phyloP scores from a whole-genome alignment of 2,113 vertebrate species.

The Pagrus major region DNA sequence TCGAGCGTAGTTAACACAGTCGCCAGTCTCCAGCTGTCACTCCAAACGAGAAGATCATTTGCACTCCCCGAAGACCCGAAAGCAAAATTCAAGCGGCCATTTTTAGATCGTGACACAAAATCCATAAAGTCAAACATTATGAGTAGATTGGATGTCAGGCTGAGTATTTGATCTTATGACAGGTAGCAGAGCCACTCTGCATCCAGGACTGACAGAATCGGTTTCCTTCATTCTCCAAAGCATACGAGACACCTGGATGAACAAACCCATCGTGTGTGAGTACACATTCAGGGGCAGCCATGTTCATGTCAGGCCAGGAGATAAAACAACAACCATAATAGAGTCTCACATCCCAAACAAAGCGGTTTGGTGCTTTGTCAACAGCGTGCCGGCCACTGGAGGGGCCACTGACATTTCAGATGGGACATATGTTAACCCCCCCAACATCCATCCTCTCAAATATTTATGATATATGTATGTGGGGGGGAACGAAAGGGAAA shows the following conservation, averaged over 20 bases:
- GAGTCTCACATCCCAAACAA: constrained; percentile 52
- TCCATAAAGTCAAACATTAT: constrained; percentile 50
- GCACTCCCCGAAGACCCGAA: constrained; percentile 23
- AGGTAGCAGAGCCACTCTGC: constrained; percentile 2
- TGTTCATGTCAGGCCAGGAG: constrained; percentile 43
- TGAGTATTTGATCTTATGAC: constrained; percentile 41
- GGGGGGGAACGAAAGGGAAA: constrained; percentile 2
- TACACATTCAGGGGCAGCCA: constrained; percentile 25
- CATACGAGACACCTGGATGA: constrained; percentile 22
- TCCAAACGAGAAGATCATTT: constrained; percentile 44
- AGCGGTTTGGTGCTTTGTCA: constrained; percentile 57
- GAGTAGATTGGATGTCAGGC: constrained; percentile 48
- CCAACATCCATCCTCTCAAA: constrained; percentile 57
- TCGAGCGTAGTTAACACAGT: constrained; percentile 24
- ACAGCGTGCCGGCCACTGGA: constrained; percentile 38
- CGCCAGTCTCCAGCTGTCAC: constrained; percentile 40
- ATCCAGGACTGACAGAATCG: constrained; percentile 6
- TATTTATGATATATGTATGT: constrained; percentile 67
- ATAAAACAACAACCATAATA: constrained; percentile 60
- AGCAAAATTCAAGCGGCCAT: constrained; percentile 33
- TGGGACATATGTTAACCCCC: constrained; percentile 60
- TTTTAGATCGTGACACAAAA: constrained; percentile 66
- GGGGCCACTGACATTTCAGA: constrained; percentile 64
- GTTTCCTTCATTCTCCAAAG: constrained; percentile 31
- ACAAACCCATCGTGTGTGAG: constrained; percentile 32